Base-by-base conservation (phyloP, 2,888 invertebrate genomes). In the Lepidocyrtinus sp. region DNA sequence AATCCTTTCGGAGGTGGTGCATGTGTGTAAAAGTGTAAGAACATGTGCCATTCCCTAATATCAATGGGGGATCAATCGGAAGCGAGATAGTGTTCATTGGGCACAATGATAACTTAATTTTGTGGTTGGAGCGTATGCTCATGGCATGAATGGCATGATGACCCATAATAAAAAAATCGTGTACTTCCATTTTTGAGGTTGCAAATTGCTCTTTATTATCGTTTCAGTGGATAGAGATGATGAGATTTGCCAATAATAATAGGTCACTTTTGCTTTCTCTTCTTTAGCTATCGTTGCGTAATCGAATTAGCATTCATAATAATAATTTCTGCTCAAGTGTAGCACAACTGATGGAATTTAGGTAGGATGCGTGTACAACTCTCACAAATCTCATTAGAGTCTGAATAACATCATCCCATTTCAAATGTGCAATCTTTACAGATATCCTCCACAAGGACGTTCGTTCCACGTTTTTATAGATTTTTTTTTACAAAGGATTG, bases 241-340 rank as follows among this genome's bases (percentile, higher is more conserved):
- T n/a, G n/a, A 50, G 50, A 50, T 50, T 50, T n/a, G 50, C 5
- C 50, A 50, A 50, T 50, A n/a, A n/a, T n/a, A 50, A 50, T 50
- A 50, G 50, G 50, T 50, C 50, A 50, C 50, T 12, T 36, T 50
- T 50, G 50, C 50, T 50, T 50, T 50, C 50, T 50, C 50, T 50
- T 50, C 50, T n/a, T n/a, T n/a, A n/a, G 12, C 50, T 2, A n/a
- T 50, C 17, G 2, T 50, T 50, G 50, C 15, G 50, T 12, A 50
- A 50, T 50, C 50, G 50, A 50, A 50, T 50, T 50, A 2, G 36
- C 36, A 36, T 36, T 36, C 12, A 12, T 12, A 12, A 36, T 36
- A n/a, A n/a, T n/a, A n/a, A n/a, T n/a, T n/a, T n/a, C n/a, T n/a
- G n/a, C n/a, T n/a, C n/a, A n/a, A n/a, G n/a, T n/a, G n/a, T n/a